Conservation (phyloP, 1,140 invertebrate genomes). For the Drosophila pandora region DNA sequence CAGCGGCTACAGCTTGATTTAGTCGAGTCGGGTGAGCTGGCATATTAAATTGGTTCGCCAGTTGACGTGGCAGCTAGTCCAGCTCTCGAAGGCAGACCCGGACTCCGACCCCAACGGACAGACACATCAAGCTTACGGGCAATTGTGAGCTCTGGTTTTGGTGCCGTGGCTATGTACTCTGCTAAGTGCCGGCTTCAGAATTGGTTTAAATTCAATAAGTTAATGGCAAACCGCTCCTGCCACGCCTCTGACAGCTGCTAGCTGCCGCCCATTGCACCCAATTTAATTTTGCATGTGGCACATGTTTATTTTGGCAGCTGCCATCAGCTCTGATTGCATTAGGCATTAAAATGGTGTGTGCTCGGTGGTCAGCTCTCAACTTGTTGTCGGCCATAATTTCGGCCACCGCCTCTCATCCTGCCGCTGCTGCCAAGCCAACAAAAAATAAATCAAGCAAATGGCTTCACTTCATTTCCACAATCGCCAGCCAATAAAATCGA, state of each 20-base stretch:
- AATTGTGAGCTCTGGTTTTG: conserved; percentile 41
- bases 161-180: conserved; percentile 37
- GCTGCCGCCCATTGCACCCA: conserved; percentile 46
- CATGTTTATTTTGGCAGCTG: conserved; percentile 40
- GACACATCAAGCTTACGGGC: conserved; percentile 50
- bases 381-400: conserved; percentile 43
- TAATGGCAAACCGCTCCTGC: conserved; percentile 48
- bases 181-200: conserved; percentile 66
- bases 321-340: conserved; percentile 60
- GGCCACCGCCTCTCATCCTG: neutral
- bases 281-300: conserved; percentile 64
- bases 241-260: conserved; percentile 51
- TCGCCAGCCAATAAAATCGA: conserved; percentile 63
- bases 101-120: conserved; percentile 1
- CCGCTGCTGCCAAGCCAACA: conserved; percentile 20
- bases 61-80: conserved; percentile 52
- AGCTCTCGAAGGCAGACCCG: conserved; percentile 11
- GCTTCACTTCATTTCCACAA: conserved; percentile 71
- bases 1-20: conserved; percentile 56
- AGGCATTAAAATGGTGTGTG: conserved; percentile 32
- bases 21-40: conserved; percentile 49
- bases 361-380: neutral
- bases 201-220: conserved; percentile 81
- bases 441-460: conserved; percentile 41
- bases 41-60: conserved; percentile 71